Percentiles rank a stretch among this genome's conserved stretches.
Conservation (phyloP, 2,113 vertebrate genomes). For the Rutilus rutilus region DNA sequence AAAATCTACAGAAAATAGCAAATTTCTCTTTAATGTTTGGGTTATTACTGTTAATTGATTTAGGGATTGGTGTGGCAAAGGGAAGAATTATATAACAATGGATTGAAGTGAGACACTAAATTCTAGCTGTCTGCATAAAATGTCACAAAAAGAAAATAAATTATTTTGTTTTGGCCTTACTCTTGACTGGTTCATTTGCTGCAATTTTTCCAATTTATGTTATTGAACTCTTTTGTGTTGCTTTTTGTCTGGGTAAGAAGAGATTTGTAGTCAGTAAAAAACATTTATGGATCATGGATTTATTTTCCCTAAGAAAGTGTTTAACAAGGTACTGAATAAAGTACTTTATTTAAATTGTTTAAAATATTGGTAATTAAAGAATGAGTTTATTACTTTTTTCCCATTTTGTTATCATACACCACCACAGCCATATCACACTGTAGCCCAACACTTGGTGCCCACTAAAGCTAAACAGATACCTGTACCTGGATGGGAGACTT, state of each 20-base stretch:
- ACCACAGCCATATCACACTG: too few relatives aligned
- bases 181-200: slow-evolving; percentile 51
- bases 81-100: slow-evolving; percentile 69
- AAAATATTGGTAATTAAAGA: background rate
- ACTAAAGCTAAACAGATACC: too few relatives aligned
- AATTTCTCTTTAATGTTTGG: slow-evolving; percentile 65
- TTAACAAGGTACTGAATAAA: background rate
- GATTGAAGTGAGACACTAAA: slow-evolving; percentile 78
- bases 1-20: slow-evolving; percentile 67
- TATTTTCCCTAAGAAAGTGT: background rate
- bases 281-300: background rate
- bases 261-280: background rate
- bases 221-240: background rate
- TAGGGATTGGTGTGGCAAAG: slow-evolving; percentile 74
- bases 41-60: slow-evolving; percentile 71
- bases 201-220: background rate
- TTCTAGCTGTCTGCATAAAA: slow-evolving; percentile 79
- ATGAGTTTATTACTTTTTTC: background rate
- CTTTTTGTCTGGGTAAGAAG: background rate
- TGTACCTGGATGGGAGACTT: too few relatives aligned
- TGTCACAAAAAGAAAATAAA: slow-evolving; percentile 82
- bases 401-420: background rate
- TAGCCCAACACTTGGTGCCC: too few relatives aligned
- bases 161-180: slow-evolving; percentile 82
- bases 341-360: background rate